A percentile compares a stretch with the other conserved stretches of the same genome.
Evolutionary conservation across 2,888 invertebrate species (phyloP).

Genomic region (Drosophila subsilvestris): DNA sequence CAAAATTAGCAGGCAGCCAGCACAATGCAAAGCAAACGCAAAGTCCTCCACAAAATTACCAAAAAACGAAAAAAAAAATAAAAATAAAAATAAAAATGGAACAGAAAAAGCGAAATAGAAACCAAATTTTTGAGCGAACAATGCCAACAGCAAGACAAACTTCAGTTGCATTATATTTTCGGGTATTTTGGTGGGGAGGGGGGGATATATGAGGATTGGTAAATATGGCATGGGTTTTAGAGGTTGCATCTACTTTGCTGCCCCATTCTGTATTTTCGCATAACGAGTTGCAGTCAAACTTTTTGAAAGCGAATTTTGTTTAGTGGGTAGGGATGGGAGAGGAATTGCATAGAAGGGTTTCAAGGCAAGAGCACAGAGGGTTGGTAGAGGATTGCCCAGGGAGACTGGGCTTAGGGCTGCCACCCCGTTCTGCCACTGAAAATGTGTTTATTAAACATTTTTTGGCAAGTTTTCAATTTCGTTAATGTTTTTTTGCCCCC

Average conservation of each 20-base stretch:
- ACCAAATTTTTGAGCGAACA: conserved; percentile 38
- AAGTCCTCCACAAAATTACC: conserved; percentile 26
- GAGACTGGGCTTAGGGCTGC: neutral
- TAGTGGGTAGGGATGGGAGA: neutral
- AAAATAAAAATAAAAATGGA: conserved; percentile 20
- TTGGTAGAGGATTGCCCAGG: conserved; percentile 10
- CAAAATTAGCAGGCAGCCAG: conserved; percentile 59
- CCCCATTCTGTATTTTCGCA: conserved; percentile 48
- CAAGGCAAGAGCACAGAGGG: conserved; percentile 11
- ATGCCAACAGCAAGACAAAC: conserved; percentile 49
- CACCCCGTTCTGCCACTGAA: conserved; percentile 34
- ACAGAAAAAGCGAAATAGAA: conserved; percentile 35
- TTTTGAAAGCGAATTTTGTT: conserved; percentile 54
- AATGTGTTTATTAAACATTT: conserved; percentile 72
- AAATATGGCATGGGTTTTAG: neutral
- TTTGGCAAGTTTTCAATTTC: conserved; percentile 75
- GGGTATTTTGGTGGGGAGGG: conserved; percentile 3
- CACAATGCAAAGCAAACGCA: conserved; percentile 32
- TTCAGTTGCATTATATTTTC: conserved; percentile 50
- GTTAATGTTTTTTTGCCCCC: conserved; percentile 58
- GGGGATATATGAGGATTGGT: neutral
- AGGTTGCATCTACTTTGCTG: conserved; percentile 31
- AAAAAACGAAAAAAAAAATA: conserved; percentile 41
- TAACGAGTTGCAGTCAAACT: conserved; percentile 70
- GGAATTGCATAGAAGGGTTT: neutral